A percentile compares a stretch with the other conserved stretches of the same genome.
These are phyloP conservation scores for Naja naja DNA, from an alignment of 2,113 vertebrate genomes.

Conservation along the genomic window DNA sequence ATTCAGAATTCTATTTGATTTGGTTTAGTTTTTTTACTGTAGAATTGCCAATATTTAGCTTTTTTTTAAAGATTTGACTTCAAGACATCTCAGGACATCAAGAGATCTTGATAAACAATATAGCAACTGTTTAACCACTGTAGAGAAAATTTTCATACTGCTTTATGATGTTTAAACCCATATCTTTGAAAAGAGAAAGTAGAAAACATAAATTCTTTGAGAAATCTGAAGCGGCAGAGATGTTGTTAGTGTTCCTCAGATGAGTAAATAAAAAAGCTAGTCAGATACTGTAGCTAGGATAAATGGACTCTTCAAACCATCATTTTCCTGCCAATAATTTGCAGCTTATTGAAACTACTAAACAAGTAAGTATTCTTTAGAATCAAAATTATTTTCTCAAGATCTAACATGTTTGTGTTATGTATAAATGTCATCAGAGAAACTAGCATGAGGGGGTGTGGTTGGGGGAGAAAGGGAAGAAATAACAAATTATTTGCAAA, in stretches of 20 bases:
- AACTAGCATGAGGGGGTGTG: neutral
- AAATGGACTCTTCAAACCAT: conserved; percentile 34
- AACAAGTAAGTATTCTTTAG: neutral
- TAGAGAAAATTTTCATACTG: neutral
- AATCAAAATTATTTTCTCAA: conserved; percentile 20
- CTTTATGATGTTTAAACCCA: neutral
- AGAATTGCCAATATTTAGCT: neutral
- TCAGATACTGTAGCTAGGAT: neutral
- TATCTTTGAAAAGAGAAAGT: neutral
- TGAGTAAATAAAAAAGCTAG: neutral
- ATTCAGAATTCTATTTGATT: neutral
- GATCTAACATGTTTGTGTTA: conserved; percentile 1
- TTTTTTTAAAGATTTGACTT: neutral
- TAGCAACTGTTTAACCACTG: neutral
- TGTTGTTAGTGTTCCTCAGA: conserved; percentile 19
- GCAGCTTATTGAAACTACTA: conserved; percentile 41
- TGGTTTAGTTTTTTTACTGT: neutral
- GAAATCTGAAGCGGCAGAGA: conserved; percentile 21
- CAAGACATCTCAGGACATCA: neutral
- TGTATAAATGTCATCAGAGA: conserved; percentile 35
- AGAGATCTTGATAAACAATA: neutral
- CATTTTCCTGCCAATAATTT: conserved; percentile 28
- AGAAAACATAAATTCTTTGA: neutral
- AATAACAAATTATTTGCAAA: conserved; percentile 10
- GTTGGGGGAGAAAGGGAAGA: conserved; percentile 20